Base-by-base conservation (phyloP, 2,888 invertebrate genomes). In the Synanthedon andrenaeformis region DNA sequence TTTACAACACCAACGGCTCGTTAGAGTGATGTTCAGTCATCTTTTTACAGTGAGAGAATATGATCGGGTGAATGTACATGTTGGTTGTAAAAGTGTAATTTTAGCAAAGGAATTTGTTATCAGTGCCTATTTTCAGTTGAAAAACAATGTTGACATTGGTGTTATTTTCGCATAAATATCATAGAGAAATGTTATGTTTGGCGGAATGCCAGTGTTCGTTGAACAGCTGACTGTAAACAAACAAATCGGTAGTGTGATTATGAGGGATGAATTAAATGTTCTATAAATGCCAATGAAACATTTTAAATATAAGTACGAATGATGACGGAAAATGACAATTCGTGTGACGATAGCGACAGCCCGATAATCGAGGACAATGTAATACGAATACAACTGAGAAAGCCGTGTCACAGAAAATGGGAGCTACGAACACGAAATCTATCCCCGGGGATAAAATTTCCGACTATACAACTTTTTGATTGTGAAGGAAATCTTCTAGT, bases 341-440 rank as follows among this genome's bases (percentile, higher is more conserved):
- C 75, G 49, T 80, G 80, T 70, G 85, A 85, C 70, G 85, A 85
- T 65, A 82, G 83, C 69, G 85, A 86, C 55, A 75, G 78, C 13
- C 88, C 88, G 57, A 70, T 82, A 62, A 82, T 88, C 74, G 80
- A 86, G 59, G 82, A 88, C 62, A 90, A 91, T 63, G 79, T 90
- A 61, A 90, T 91, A 65, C 82, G 89, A 56, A 88, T 91, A 61
- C 90, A 91, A 74, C 76, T 91, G 59, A 84, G 89, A 67, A 91
- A 90, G 72, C 90, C 91, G 51, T 85, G 79, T 66, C 88, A 89
- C 61, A 90, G 89, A 78, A 90, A 90, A 76, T 91, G 91, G 91
- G 89, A 91, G 72, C 72, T 91, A 59, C 86, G 90, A 50, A 91
- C 91, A 45, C 88, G 90, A 61, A 91, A 90, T 74, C 89, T 89